Evolutionary conservation across 2,113 vertebrate species (phyloP).

Genomic region (Brachypteracias leptosomus): DNA sequence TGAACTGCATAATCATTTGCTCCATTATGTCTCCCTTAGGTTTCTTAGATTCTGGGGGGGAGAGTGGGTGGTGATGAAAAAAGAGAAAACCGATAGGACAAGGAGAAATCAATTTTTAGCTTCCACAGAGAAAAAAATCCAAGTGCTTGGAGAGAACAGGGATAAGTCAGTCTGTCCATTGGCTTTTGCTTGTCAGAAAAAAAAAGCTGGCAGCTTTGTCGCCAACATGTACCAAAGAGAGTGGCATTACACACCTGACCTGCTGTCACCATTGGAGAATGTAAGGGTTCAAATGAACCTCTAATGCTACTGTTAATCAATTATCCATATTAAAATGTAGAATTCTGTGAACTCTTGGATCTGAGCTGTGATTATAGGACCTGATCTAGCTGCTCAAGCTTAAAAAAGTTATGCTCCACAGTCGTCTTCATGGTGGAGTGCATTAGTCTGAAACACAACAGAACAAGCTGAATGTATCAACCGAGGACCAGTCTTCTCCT

Average conservation of each 20-base stretch:
- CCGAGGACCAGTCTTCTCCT: background rate
- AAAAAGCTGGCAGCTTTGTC: background rate
- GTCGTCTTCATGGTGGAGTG: background rate
- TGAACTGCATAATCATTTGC: background rate
- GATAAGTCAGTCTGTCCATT: background rate
- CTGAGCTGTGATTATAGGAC: background rate
- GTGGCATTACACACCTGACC: background rate
- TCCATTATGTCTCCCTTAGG: background rate
- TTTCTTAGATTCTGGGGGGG: background rate
- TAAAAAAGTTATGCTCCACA: fast-evolving
- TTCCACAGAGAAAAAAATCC: background rate
- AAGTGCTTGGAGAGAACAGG: background rate
- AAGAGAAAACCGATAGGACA: background rate
- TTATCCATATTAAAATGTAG: background rate
- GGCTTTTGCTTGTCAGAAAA: background rate
- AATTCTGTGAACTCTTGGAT: background rate
- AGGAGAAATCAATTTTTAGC: background rate
- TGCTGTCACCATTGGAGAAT: background rate
- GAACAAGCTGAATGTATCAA: background rate
- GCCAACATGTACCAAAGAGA: background rate
- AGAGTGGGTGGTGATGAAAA: background rate
- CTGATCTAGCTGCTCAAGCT: fast-evolving
- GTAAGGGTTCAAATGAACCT: background rate
- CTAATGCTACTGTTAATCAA: background rate
- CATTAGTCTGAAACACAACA: background rate